These are phyloP conservation scores for Furcifer pardalis DNA, from an alignment of 2,797 vertebrate species.

Conservation along the genomic window DNA sequence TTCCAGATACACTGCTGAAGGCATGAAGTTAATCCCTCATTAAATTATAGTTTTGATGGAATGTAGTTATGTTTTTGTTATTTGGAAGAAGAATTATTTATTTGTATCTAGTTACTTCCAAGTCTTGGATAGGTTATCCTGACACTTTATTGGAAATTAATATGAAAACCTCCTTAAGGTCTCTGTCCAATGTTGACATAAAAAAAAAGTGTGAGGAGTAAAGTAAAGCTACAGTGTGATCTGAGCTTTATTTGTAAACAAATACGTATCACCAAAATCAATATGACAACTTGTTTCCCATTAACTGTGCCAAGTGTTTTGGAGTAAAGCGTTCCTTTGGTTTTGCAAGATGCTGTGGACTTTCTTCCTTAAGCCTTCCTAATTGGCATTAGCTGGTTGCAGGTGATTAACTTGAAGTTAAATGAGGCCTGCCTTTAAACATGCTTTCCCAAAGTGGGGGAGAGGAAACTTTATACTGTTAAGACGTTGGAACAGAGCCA, in stretches of 20 bases:
- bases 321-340: constrained; percentile 52
- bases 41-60: not conserved
- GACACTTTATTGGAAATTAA: constrained; percentile 52
- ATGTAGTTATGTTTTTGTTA: not conserved
- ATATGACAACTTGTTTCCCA: not conserved
- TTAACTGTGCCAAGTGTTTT: not conserved
- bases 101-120: not conserved
- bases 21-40: not conserved
- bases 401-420: constrained; percentile 81
- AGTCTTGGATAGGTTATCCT: constrained; percentile 47
- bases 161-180: constrained; percentile 66
- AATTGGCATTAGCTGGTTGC: constrained; percentile 59
- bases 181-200: constrained; percentile 75
- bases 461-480: constrained; percentile 65
- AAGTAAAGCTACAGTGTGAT: constrained; percentile 40
- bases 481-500: constrained; percentile 58
- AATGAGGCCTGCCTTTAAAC: constrained; percentile 81
- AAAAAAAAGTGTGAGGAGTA: constrained; percentile 68
- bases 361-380: constrained; percentile 55
- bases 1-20: not conserved
- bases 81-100: not conserved
- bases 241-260: not conserved
- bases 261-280: not conserved
- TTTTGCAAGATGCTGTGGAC: constrained; percentile 67
- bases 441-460: constrained; percentile 70